These are phyloP conservation scores for Microplitis demolitor DNA, from an alignment of 1,140 invertebrate species.

Conservation along the genomic window DNA sequence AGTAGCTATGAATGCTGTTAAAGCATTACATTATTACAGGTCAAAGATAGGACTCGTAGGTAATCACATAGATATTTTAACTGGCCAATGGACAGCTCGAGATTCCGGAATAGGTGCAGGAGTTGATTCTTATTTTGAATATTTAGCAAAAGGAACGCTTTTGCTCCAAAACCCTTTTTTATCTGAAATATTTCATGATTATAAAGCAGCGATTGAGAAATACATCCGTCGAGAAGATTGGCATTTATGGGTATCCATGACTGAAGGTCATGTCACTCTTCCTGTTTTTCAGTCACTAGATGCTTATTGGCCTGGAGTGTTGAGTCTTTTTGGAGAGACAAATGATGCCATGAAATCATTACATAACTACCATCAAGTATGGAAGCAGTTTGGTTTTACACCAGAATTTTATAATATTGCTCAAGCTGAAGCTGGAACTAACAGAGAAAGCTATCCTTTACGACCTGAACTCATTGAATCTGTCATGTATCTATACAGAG, in stretches of 20 bases:
- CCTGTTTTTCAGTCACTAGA: constrained; percentile 98
- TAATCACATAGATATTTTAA: constrained; percentile 96
- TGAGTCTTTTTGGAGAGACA: constrained; percentile 87
- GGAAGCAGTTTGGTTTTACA: constrained; percentile 95
- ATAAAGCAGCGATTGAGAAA: constrained; percentile 81
- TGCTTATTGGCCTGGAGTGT: constrained; percentile 96
- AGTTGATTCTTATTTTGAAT: constrained; percentile 99
- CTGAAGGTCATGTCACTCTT: constrained; percentile 90
- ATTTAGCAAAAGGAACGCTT: constrained; percentile 93
- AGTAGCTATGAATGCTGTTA: constrained; percentile 89
- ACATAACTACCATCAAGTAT: constrained; percentile 95
- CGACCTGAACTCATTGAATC: constrained; percentile 96
- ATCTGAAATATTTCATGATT: constrained; percentile 89
- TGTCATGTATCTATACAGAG: constrained; percentile 94
- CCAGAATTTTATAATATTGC: constrained; percentile 98
- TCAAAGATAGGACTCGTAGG: constrained; percentile 92
- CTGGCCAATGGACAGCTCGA: constrained; percentile 94
- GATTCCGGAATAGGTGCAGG: constrained; percentile 93
- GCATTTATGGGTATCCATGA: constrained; percentile 97
- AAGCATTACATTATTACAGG: constrained; percentile 81
- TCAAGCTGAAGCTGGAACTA: constrained; percentile 79
- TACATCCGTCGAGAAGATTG: constrained; percentile 92
- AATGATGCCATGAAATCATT: constrained; percentile 89
- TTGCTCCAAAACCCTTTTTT: constrained; percentile 83
- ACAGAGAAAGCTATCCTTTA: constrained; percentile 92